A percentile compares a stretch with the other conserved stretches of the same genome.
phyloP scores from a whole-genome alignment of 2,888 invertebrate species.

The Hylaea fasciaria region DNA sequence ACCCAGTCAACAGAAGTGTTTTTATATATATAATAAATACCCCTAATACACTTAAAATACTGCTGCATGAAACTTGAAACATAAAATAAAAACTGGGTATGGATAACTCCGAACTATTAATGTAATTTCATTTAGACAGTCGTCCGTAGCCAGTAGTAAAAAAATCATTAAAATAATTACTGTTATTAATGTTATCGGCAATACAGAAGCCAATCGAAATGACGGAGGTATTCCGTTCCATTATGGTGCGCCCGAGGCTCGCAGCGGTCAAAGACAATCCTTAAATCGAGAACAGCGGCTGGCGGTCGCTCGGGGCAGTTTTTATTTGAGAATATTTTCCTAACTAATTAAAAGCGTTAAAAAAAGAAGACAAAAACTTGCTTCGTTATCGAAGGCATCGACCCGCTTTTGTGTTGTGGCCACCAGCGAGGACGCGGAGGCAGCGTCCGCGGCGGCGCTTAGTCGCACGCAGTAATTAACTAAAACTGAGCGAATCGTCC shows the following conservation, averaged over 20 bases:
- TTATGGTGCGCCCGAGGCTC: conserved; percentile 70
- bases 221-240: conserved; percentile 67
- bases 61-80: conserved; percentile 13
- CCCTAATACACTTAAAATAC: neutral
- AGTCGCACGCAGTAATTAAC: conserved; percentile 79
- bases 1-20: no score
- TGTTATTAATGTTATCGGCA: conserved; percentile 70
- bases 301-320: conserved; percentile 70
- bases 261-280: conserved; percentile 74
- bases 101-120: conserved; percentile 40
- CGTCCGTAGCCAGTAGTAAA: conserved; percentile 51
- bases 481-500: conserved; percentile 68
- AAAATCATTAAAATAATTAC: conserved; percentile 66
- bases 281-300: conserved; percentile 62
- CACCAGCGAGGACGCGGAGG: conserved; percentile 57
- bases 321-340: conserved; percentile 84
- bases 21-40: neutral
- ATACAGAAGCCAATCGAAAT: conserved; percentile 77
- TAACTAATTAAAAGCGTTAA: conserved; percentile 84
- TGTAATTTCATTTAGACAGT: conserved; percentile 43
- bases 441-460: conserved; percentile 63
- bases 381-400: conserved; percentile 84
- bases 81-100: conserved; percentile 31
- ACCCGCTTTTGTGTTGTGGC: conserved; percentile 81
- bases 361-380: conserved; percentile 82